Percentiles rank a stretch among this genome's conserved stretches.
Evolutionary conservation across 2,888 invertebrate genomes (phyloP).

Genomic region (Leucoma salicis): DNA sequence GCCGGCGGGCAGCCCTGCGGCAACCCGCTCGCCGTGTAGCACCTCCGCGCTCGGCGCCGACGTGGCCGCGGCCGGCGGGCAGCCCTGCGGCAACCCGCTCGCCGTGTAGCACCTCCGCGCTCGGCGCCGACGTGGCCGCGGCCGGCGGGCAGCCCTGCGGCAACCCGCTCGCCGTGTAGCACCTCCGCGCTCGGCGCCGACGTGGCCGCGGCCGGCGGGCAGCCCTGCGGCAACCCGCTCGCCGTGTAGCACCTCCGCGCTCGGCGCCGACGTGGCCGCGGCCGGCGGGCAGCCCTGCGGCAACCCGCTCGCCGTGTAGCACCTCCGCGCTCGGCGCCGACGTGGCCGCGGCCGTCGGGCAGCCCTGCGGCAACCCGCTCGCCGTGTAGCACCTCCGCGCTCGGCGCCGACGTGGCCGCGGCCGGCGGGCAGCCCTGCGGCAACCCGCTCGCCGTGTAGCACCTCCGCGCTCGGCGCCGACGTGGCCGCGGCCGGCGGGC

Average conservation of each 20-base stretch:
- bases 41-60: constrained; percentile 86
- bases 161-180: constrained; percentile 87
- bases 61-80: constrained; percentile 94
- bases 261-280: constrained; percentile 93
- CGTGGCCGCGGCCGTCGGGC: constrained; percentile 94
- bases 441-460: constrained; percentile 90
- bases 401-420: constrained; percentile 84
- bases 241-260: constrained; percentile 88
- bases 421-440: constrained; percentile 84
- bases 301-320: constrained; percentile 89
- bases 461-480: constrained; percentile 91
- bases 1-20: constrained; percentile 84
- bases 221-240: constrained; percentile 93
- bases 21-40: constrained; percentile 54
- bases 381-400: constrained; percentile 84
- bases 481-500: constrained; percentile 94
- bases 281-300: constrained; percentile 93
- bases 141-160: constrained; percentile 93
- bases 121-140: constrained; percentile 93
- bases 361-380: constrained; percentile 93
- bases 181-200: constrained; percentile 88
- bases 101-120: constrained; percentile 88
- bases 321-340: constrained; percentile 89
- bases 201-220: constrained; percentile 94
- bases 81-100: constrained; percentile 93